Evolutionary conservation across 2,888 invertebrate species (phyloP), one percentile per base, ranked within the genome.

Genomic region (Drosophila limbata): DNA sequence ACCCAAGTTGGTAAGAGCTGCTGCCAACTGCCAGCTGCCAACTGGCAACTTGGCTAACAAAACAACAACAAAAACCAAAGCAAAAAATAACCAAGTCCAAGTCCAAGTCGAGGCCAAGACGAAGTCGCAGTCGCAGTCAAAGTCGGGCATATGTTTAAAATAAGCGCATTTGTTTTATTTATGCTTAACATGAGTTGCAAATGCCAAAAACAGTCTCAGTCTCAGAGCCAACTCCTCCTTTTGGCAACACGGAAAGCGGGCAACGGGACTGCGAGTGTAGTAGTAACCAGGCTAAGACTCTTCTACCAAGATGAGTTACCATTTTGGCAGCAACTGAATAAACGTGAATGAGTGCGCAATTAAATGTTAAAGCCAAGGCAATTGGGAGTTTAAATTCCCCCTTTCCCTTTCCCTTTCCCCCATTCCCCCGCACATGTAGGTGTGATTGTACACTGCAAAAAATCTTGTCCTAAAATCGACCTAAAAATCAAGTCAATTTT

Each of bases 101-200:
- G 52, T 44, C 35, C 10, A 19, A 35, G 13, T 19, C 42, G 42
- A 39, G 35, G 28, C 28, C 28, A 28, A 28, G 8, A 28, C 28
- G 25, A 25, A 25, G 25, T 25, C 25, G 25, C 5, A 25, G 25
- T 25, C 25, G 28, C 8, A 8, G 10, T 15, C 9, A 13, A 17
- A 66, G 45, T 61, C 40, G 56, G 63, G 35, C 85, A 87, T 81
- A 83, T 81, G 88, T 69, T 83, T 85, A 79, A 84, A 88, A 79
- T 73, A 79, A 75, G 70, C 78, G 84, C 81, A 88, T 86, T 86
- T 88, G 86, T 82, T 90, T 81, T 88, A 83, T 84, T 86, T 83
- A 83, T 87, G 89, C 84, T 87, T 71, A 82, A 89, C 89, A 90
- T 89, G 90, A 84, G 84, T 85, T 87, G 89, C 85, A 89, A 90